Evolutionary conservation across 2,797 vertebrate genomes (phyloP), one percentile per base, ranked within the genome.

Genomic region (Momotus momota): DNA sequence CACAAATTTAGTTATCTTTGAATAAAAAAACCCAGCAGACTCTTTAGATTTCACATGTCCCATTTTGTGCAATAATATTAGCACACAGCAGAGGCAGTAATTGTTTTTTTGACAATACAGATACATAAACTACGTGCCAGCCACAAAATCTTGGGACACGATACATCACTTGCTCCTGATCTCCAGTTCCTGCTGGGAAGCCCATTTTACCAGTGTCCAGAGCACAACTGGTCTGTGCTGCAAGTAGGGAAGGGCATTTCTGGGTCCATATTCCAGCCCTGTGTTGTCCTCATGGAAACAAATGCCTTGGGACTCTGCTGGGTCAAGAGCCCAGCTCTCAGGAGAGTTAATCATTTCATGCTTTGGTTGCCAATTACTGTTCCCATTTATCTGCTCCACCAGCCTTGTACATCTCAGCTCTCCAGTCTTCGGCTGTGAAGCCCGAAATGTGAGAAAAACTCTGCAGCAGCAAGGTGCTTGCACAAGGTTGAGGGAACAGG

Each of bases 231-330:
- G 18, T 20, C n/a, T 26, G 7, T 46, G 31, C 35, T 73, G 21
- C 0, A 0, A 66, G 26, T 23, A 43, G 43, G 35, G 33, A 62
- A 72, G n/a, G 80, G 18, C n/a, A 35, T 38, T 77, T 80, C 57
- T 52, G 72, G 12, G 45, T 6, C 15, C 67, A 20, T 33, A 51
- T 3, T 65, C n/a, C 79, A 90, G 66, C 33, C 14, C 26, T 10
- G 5, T 1, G 0, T n/a, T 1, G 1, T 38, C 48, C 46, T 40
- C 2, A 1, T 35, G 35, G 21, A 70, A 91, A 83, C 13, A 51
- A 21, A 12, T 7, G 9, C 62, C 9, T 22, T 75, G 29, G n/a
- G 65, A 51, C 12, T 51, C n/a, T 40, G 23, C 6, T 0, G 3
- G 33, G 22, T 21, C 2, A 0, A 71, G 12, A 71, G 3, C 3